Evolutionary conservation across 2,797 vertebrate species (phyloP), one percentile per base, ranked within the genome.

Genomic region (Siniperca obscura): DNA sequence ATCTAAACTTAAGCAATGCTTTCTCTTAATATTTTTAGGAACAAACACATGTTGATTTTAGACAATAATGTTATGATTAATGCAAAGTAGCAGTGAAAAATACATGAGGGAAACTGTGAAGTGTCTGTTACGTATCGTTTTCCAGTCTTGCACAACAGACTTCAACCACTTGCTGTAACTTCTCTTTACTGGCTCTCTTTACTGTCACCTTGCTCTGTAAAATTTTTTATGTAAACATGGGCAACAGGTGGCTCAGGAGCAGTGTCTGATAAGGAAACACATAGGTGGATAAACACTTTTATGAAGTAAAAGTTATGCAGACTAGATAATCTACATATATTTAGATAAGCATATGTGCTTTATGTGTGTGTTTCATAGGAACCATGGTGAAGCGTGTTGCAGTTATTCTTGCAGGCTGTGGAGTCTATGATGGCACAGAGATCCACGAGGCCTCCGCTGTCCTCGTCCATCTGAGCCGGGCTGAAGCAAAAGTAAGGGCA

Each of bases 361-460:
- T 56, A 8, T 59, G 0, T 74, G 10, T 70, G 16, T 85, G 30
- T 87, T 81, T 85, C 21, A n/a, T 9, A 94, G 93, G 44, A 88
- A 89, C 73, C 80, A 97, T 97, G 97, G 90, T 61, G 0, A 97
- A 96, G 92, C 80, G 91, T 52, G 97, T 97, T 76, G 97, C 97
- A 7, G 92, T 98, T 16, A 91, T 98, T 83, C 95, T 98, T 59
- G 93, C 96, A 0, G 97, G 97, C 69, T 97, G 97, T 1, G 97
- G 97, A 0, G 95, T 96, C 46, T 97, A 96, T 36, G 97, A 97
- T 0, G 97, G 97, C 60, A 97, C 96, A 2, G 97, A 98, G 89
- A 44, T 98, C 89, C 96, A 98, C 0, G 97, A 98, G 90, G 94
- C 96, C 2, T 97, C 97, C 0, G 97, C 97, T 0, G 76, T 97